Evolutionary conservation across 1,140 invertebrate species (phyloP).

Genomic region (Scaptomyza montana): DNA sequence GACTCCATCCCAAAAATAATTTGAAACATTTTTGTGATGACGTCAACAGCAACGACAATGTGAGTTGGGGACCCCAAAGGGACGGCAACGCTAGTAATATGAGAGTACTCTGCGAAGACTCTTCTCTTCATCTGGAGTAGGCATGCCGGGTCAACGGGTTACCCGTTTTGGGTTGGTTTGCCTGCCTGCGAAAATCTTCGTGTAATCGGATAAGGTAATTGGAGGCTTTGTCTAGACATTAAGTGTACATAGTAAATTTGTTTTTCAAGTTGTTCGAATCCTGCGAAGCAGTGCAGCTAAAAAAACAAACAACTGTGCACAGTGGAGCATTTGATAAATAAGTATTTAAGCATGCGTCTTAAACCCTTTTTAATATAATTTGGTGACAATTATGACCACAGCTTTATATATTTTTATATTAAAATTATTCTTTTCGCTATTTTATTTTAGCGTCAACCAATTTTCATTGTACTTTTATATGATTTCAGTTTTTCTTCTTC

Average conservation of each 20-base stretch:
- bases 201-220: constrained; percentile 84
- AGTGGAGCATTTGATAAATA: constrained; percentile 21
- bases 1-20: constrained; percentile 54
- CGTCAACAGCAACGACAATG: constrained; percentile 36
- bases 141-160: constrained; percentile 76
- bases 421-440: too few relatives aligned
- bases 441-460: too few relatives aligned
- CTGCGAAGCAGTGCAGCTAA: constrained; percentile 12
- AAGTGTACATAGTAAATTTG: constrained; percentile 83
- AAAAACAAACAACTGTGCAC: constrained; percentile 31
- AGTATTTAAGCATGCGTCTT: neutral
- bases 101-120: constrained; percentile 50
- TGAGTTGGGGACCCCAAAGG: constrained; percentile 51
- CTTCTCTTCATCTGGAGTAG: constrained; percentile 42
- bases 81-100: constrained; percentile 57
- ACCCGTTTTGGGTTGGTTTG: constrained; percentile 2
- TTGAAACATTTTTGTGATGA: constrained; percentile 66
- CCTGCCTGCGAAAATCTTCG: constrained; percentile 69
- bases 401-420: too few relatives aligned
- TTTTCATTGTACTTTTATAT: too few relatives aligned
- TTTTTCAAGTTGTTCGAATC: constrained; percentile 59
- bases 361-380: neutral
- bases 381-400: neutral
- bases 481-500: too few relatives aligned
- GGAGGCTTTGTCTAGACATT: constrained; percentile 84